Base-by-base conservation (phyloP, 35 echinoderm and acorn worm species). In the Apostichopus parvimensis region DNA sequence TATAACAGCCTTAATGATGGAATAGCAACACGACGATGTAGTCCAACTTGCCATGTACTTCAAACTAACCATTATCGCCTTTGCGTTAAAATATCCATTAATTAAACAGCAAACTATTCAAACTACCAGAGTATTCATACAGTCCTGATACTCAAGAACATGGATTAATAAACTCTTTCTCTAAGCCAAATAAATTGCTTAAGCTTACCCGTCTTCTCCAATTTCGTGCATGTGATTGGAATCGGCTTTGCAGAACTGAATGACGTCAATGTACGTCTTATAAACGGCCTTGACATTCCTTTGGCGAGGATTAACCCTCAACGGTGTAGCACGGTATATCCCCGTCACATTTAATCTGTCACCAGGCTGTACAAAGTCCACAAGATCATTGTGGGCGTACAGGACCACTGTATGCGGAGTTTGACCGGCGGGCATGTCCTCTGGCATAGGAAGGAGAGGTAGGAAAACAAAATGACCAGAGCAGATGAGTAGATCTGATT, bases 181-280 rank as follows among this genome's bases (percentile, higher is more conserved):
- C 4, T 45, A 45, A 45, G 2, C 34, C 34, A 45, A 45, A 45
- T 45, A 45, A 4, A 45, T 45, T 0, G 34, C 34, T 1, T 45
- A 45, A 54, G 22, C 80, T 83, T 45, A 99, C 97, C 89, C 94
- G 91, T 98, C 92, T 57, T 99, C 95, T 18, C 88, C 93, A 26
- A 92, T 58, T 78, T 99, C 97, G 94, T 99, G 97, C 12, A 99
- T 90, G 91, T 93, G 81, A 15, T 93, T 90, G 5, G 91, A 15
- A 28, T 94, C 84, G 14, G 92, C 83, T 57, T 99, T 99, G 78
- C 97, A 92, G 90, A 99, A 99, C 78, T 99, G 97, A 64, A 99
- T 96, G 7, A 95, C 97, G 87, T 99, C 97, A 64, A 99, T 99
- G 92, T 99, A 99, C 1, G 97, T 99, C 93, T 99, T 99, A 75